Evolutionary conservation across 2,888 invertebrate genomes (phyloP), one percentile per base, ranked within the genome.

Genomic region (Neoaliturus tenellus): DNA sequence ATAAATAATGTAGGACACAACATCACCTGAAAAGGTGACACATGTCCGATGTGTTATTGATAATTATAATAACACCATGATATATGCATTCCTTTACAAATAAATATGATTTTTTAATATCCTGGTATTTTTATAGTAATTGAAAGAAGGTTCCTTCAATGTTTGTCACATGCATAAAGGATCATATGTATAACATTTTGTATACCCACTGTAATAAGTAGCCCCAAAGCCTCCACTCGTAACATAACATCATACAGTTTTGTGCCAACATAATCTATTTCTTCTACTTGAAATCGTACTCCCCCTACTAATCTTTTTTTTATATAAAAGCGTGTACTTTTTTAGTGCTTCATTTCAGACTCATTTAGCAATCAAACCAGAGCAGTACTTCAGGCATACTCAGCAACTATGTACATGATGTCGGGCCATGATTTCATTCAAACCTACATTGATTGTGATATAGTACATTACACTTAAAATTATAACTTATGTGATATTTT

Each of bases 401-500:
- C 31, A 35, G 35, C n/a, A 17, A 39, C 6, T 71, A 39, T 51
- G 10, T 8, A 31, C 62, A 39, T 39, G 71, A 39, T 39, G 6
- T 20, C 20, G 71, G 71, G 35, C 23, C 23, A 20, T 17, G 33
- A 25, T 31, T 20, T 28, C 39, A 20, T 23, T 39, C 23, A 39
- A 41, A 4, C 39, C 23, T 33, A 39, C 20, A 55, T 35, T n/a
- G 51, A 78, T 51, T 78, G 78, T 78, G 78, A 78, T 78, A 78
- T 55, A 17, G 78, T 78, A 78, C 28, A 78, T 35, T 55, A 78
- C 78, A 78, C 78, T 78, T 78, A 35, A 62, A 14, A 31, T 25
- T 4, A 17, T 14, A 62, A 62, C 62, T 62, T 20, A 23, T 62
- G 62, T 62, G 62, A 62, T 62, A 62, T 62, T 48, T 31, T 31